Percentiles rank a stretch among this genome's conserved stretches.
Conservation (phyloP, 2,113 vertebrate species). For the Cynocephalus volans region DNA sequence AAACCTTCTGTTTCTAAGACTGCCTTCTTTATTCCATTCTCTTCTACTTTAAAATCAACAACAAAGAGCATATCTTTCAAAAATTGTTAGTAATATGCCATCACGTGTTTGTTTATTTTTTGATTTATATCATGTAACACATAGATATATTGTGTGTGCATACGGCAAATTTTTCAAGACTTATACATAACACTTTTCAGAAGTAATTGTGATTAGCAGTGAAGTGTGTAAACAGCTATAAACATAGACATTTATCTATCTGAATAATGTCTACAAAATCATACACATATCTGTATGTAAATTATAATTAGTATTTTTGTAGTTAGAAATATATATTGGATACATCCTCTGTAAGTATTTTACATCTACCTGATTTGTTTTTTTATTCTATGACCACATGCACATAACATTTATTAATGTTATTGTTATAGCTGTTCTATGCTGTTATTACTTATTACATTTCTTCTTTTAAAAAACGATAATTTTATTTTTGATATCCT, state of each 20-base stretch:
- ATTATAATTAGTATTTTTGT: neutral
- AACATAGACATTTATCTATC: neutral
- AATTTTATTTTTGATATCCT: too few species aligned
- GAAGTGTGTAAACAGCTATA: constrained; percentile 13
- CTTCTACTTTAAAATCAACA: neutral
- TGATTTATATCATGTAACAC: neutral
- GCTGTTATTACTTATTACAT: too few species aligned
- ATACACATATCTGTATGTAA: neutral
- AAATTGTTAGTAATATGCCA: neutral
- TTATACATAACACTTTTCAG: neutral
- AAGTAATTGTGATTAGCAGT: constrained; percentile 4
- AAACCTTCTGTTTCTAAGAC: neutral
- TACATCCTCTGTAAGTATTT: neutral
- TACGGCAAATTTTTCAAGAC: neutral
- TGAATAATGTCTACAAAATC: constrained; percentile 35
- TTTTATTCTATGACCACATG: too few species aligned
- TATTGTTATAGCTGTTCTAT: too few species aligned
- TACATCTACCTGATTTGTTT: neutral
- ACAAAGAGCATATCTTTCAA: neutral
- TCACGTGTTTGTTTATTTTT: neutral
- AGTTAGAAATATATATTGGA: neutral
- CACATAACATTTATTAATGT: too few species aligned
- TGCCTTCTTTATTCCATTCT: neutral
- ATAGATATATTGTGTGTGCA: neutral
- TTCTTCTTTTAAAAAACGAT: too few species aligned